Evolutionary conservation across 2,888 invertebrate genomes (phyloP).

Genomic region (Pollenia griseotomentosa): DNA sequence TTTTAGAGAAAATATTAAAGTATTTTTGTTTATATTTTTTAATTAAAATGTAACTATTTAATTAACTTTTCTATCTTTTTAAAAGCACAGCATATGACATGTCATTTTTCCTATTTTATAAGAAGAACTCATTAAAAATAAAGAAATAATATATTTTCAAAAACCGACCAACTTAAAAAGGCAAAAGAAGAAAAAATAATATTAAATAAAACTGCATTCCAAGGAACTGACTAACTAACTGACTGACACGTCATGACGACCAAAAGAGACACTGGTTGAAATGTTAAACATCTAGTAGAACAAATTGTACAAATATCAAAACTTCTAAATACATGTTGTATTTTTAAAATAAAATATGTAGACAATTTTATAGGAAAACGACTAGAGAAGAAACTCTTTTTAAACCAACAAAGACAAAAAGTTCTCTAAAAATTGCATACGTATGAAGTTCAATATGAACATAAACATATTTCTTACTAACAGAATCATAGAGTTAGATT

Average conservation of each 20-base stretch:
- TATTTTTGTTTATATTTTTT: background rate
- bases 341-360: too few relatives aligned
- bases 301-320: background rate
- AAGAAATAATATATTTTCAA: conserved; percentile 1
- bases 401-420: too few relatives aligned
- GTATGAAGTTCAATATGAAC: background rate
- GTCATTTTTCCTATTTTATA: conserved; percentile 46
- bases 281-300: conserved; percentile 9
- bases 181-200: background rate
- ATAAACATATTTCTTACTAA: too few relatives aligned
- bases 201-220: background rate
- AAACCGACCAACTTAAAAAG: conserved; percentile 18
- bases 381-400: too few relatives aligned
- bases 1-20: too few relatives aligned
- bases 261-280: background rate
- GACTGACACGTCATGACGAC: background rate
- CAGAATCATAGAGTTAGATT: too few relatives aligned
- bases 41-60: background rate
- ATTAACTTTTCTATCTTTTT: conserved; percentile 15
- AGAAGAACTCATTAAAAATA: conserved; percentile 52
- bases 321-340: background rate
- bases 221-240: background rate
- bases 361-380: too few relatives aligned
- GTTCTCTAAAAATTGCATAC: background rate
- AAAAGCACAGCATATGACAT: conserved; percentile 27